Conservation (phyloP, 2,888 invertebrate genomes). For the Tiphia femorata region DNA sequence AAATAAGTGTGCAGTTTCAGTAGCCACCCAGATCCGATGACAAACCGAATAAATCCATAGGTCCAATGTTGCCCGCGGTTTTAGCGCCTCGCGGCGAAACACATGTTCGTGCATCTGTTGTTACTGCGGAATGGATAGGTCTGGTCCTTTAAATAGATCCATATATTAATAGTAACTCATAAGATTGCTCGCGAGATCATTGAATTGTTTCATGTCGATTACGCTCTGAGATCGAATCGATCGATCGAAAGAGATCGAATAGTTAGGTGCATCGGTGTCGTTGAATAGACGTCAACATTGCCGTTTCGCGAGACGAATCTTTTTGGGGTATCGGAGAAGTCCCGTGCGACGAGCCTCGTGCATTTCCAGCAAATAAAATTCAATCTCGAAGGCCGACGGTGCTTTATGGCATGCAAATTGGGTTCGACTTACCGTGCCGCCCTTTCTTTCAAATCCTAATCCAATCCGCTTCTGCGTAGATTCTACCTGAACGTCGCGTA, state of each 20-base stretch:
- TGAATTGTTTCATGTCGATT: too few species aligned
- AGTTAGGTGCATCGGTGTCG: too few species aligned
- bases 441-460: slow-evolving; percentile 52
- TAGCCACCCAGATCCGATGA: slow-evolving; percentile 52
- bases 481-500: slow-evolving; percentile 31
- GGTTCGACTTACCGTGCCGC: slow-evolving; percentile 37
- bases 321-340: too few species aligned
- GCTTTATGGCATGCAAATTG: slow-evolving; percentile 54
- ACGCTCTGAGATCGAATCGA: too few species aligned
- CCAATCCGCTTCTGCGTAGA: slow-evolving; percentile 42
- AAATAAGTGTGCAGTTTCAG: slow-evolving; percentile 60
- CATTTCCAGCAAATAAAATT: slow-evolving; percentile 40
- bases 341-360: slow-evolving; percentile 11
- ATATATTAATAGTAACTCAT: too few species aligned
- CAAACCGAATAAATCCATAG: slow-evolving; percentile 56
- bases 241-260: too few species aligned
- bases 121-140: neutral
- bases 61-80: slow-evolving; percentile 45
- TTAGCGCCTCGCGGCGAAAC: slow-evolving; percentile 51
- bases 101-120: slow-evolving; percentile 60
- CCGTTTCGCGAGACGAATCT: too few species aligned
- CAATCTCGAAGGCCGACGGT: slow-evolving; percentile 43
- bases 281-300: too few species aligned
- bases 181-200: too few species aligned
- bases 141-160: slow-evolving; percentile 6